Conservation (phyloP, 2,888 invertebrate genomes). For the Lucinisca nassula region DNA sequence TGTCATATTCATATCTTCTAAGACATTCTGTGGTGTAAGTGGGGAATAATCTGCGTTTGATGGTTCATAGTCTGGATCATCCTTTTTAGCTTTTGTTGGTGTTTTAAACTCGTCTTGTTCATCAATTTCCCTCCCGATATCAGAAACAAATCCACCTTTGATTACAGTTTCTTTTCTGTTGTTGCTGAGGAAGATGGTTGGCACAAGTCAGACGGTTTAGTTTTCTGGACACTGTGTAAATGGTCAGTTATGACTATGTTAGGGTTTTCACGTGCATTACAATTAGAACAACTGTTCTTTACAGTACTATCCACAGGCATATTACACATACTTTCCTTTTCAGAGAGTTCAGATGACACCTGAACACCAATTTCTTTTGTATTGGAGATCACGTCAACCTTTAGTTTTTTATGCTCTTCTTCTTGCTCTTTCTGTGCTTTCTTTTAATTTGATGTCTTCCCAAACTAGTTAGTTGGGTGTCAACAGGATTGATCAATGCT, state of each 20-base stretch:
- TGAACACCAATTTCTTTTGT: neutral
- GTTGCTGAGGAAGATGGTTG: neutral
- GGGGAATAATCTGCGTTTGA: neutral
- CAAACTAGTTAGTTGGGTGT: too few relatives aligned
- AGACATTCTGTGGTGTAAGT: neutral
- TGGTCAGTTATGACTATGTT: neutral
- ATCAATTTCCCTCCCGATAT: neutral
- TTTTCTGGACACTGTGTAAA: neutral
- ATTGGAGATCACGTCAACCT: neutral
- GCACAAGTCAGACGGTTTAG: neutral
- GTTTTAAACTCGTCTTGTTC: neutral
- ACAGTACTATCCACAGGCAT: neutral
- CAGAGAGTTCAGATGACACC: neutral
- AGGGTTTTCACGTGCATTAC: neutral
- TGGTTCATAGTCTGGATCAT: neutral
- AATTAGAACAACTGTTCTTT: neutral
- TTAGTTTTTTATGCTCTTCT: neutral
- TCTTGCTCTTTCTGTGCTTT: neutral
- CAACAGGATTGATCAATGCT: too few relatives aligned
- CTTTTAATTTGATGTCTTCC: neutral
- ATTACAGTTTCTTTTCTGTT: neutral
- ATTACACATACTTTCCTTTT: neutral
- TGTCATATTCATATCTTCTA: neutral
- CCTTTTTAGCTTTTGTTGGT: neutral
- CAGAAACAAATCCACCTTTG: neutral